A percentile compares a stretch with the other conserved stretches of the same genome.
These are phyloP conservation scores for Cyanoliseus patagonus DNA, from an alignment of 2,113 vertebrate genomes.

Conservation along the genomic window DNA sequence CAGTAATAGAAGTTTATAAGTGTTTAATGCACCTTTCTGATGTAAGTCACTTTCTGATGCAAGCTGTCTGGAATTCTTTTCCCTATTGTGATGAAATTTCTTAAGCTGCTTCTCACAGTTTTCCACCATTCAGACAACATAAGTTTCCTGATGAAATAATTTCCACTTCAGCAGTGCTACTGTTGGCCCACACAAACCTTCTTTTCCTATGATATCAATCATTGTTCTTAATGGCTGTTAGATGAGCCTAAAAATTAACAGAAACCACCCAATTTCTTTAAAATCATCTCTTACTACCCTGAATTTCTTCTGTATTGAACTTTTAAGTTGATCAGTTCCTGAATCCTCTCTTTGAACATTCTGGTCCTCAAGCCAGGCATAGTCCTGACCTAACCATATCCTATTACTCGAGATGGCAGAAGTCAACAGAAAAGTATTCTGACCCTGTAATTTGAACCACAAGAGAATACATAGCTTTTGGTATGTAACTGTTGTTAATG, in stretches of 20 bases:
- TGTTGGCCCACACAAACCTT: background rate
- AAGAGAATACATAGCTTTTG: background rate
- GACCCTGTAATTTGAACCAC: background rate
- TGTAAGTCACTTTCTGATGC: background rate
- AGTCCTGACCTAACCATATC: background rate
- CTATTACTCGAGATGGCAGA: background rate
- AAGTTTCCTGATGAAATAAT: background rate
- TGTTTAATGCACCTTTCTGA: background rate
- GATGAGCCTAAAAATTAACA: background rate
- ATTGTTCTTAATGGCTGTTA: background rate
- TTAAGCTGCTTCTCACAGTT: background rate
- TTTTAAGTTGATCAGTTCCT: background rate
- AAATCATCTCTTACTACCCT: background rate
- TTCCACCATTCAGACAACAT: background rate
- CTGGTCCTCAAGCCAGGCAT: background rate
- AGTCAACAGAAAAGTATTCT: background rate
- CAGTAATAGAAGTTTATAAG: background rate
- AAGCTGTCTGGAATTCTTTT: background rate
- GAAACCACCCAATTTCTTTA: background rate
- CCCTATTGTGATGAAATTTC: background rate
- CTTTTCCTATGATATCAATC: background rate
- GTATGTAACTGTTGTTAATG: background rate
- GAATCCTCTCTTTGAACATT: background rate
- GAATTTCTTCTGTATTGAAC: background rate
- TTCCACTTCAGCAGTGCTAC: background rate